Evolutionary conservation across 2,888 invertebrate genomes (phyloP).

Genomic region (Portevinia maculata): DNA sequence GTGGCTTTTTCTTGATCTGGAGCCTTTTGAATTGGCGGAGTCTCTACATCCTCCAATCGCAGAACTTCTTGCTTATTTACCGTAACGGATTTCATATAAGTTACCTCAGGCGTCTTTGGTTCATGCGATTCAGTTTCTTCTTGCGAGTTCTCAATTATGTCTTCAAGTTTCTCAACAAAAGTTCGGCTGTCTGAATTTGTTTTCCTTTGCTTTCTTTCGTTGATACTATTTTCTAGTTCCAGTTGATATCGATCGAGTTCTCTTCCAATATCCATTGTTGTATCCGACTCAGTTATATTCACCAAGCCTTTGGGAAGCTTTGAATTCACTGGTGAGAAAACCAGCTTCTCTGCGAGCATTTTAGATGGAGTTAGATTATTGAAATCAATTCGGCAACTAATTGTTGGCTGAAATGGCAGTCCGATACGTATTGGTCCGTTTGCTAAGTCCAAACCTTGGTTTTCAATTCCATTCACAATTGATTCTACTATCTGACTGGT

Average conservation of each 20-base stretch:
- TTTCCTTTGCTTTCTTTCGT: slow-evolving; percentile 81
- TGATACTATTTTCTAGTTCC: slow-evolving; percentile 82
- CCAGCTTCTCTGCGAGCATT: slow-evolving; percentile 80
- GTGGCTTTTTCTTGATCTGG: neutral
- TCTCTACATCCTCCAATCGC: slow-evolving; percentile 54
- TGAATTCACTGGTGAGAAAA: slow-evolving; percentile 79
- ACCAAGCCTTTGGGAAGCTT: slow-evolving; percentile 76
- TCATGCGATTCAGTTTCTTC: slow-evolving; percentile 34
- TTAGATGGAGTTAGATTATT: slow-evolving; percentile 80
- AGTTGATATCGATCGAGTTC: slow-evolving; percentile 82
- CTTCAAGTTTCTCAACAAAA: slow-evolving; percentile 51
- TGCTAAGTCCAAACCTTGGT: slow-evolving; percentile 75
- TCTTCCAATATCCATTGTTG: slow-evolving; percentile 81
- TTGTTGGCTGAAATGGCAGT: slow-evolving; percentile 81
- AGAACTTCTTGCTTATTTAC: neutral
- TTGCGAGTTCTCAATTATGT: slow-evolving; percentile 75
- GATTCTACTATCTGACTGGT: slow-evolving; percentile 54
- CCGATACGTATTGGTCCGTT: slow-evolving; percentile 78
- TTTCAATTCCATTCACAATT: slow-evolving; percentile 75
- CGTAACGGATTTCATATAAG: neutral
- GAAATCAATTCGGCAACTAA: slow-evolving; percentile 82
- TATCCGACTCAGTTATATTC: slow-evolving; percentile 80
- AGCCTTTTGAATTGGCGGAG: slow-evolving; percentile 46
- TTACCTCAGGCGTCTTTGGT: slow-evolving; percentile 45
- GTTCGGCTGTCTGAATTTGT: slow-evolving; percentile 57